Evolutionary conservation across 1,140 invertebrate species (phyloP), one percentile per base, ranked within the genome.

Genomic region (Drosophila pruinosa): DNA sequence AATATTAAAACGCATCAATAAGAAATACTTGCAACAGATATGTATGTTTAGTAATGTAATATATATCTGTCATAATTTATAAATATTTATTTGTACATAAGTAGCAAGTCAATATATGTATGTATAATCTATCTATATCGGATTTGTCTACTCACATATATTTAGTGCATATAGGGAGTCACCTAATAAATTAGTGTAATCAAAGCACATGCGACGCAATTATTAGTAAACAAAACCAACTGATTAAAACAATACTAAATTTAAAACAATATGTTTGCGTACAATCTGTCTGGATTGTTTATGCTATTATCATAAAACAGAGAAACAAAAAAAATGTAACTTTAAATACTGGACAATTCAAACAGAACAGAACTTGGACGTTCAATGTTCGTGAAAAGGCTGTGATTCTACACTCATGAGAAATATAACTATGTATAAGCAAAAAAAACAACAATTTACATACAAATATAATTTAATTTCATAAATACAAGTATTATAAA

Each of bases 371-470:
- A 74, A 74, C 77, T 50, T 22, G 36, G 64, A 41, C 75, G 83
- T 59, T 83, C 64, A 67, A 34, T 69, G 48, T 86, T 81, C 70
- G 58, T 74, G 65, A 89, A 83, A 88, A 83, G 83, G 85, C 83
- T 89, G 83, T 89, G 83, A 89, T 89, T 89, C 75, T 89, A 89
- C 83, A 89, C 83, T 89, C 83, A 89, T 89, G 75, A 83, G 88
- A 81, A 72, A 86, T 76, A 85, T 82, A 81, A 36, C 50, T 81
- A 82, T 64, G 65, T 56, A 82, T 78, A 78, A 57, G 59, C 28
- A 48, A 22, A 48, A 65, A 26, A 52, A n/a, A n/a, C 36, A 36
- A 53, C 41, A 57, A 43, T 57, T 62, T 72, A 62, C 53, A 69
- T 61, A 63, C 58, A 58, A 50, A 54, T 59, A 71, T 59, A 68